Percentiles rank a stretch among this genome's conserved stretches.
Evolutionary conservation across 2,113 vertebrate species (phyloP).

Genomic region (Zosterops hypoxanthus): DNA sequence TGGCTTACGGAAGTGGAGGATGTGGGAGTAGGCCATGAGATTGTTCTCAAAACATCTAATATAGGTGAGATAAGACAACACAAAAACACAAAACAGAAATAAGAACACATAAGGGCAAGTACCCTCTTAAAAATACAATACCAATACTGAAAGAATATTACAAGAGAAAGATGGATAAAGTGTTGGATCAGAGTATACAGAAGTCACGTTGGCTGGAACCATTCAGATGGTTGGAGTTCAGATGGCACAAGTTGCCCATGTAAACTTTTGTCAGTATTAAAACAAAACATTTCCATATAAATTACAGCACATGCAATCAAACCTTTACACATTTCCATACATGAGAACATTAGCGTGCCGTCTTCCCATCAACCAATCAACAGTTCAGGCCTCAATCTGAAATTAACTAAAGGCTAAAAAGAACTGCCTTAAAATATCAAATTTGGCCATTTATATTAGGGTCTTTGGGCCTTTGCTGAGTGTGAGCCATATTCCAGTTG

Average conservation of each 20-base stretch:
- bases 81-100: neutral
- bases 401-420: neutral
- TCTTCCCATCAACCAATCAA: neutral
- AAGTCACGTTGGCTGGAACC: neutral
- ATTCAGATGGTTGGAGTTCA: neutral
- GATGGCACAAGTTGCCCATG: neutral
- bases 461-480: neutral
- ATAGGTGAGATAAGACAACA: neutral
- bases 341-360: neutral
- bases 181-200: neutral
- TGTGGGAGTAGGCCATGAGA: neutral
- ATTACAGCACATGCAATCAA: neutral
- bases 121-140: neutral
- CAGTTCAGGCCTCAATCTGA: accelerated
- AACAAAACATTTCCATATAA: neutral
- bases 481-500: neutral
- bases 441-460: neutral
- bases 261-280: neutral
- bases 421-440: neutral
- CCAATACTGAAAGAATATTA: neutral
- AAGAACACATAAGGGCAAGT: neutral
- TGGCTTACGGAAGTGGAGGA: neutral
- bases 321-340: neutral
- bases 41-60: neutral
- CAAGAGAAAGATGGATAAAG: neutral